phyloP scores from a whole-genome alignment of 2,888 invertebrate species.

The Dorcus parallelipipedus region DNA sequence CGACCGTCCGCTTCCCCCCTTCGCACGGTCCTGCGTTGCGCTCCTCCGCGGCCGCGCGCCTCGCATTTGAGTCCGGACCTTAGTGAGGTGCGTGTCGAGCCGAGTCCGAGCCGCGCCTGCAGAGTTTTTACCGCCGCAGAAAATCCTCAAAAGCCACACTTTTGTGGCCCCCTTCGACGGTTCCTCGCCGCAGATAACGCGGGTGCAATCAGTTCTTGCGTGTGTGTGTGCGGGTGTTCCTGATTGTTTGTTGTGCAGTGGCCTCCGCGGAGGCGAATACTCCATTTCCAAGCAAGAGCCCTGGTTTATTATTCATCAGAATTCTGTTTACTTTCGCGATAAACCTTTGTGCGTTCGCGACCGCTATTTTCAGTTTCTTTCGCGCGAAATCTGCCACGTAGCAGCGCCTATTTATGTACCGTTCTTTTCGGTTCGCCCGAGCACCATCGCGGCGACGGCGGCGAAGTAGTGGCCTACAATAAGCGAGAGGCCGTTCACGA shows the following conservation, averaged over 20 bases:
- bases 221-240: too few relatives aligned
- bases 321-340: constrained; percentile 26
- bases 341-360: constrained; percentile 34
- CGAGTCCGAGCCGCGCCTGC: constrained; percentile 25
- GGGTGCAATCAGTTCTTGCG: too few relatives aligned
- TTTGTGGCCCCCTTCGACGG: too few relatives aligned
- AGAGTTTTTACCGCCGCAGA: neutral
- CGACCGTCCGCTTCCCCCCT: constrained; percentile 27
- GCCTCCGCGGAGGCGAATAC: too few relatives aligned
- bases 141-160: too few relatives aligned
- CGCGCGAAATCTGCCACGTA: constrained; percentile 33
- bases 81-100: constrained; percentile 16
- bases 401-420: constrained; percentile 32
- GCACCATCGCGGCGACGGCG: constrained; percentile 5
- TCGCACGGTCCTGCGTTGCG: constrained; percentile 30
- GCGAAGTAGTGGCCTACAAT: constrained; percentile 7
- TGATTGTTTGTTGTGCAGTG: too few relatives aligned
- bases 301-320: too few relatives aligned
- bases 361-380: constrained; percentile 34
- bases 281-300: too few relatives aligned
- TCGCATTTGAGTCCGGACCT: constrained; percentile 36
- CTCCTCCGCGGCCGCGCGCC: constrained; percentile 36
- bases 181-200: too few relatives aligned
- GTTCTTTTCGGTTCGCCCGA: constrained; percentile 27
- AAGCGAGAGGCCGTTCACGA: too few relatives aligned